A percentile compares a stretch with the other conserved stretches of the same genome.
Evolutionary conservation across 2,113 vertebrate genomes (phyloP).

Genomic region (Antennarius striatus): DNA sequence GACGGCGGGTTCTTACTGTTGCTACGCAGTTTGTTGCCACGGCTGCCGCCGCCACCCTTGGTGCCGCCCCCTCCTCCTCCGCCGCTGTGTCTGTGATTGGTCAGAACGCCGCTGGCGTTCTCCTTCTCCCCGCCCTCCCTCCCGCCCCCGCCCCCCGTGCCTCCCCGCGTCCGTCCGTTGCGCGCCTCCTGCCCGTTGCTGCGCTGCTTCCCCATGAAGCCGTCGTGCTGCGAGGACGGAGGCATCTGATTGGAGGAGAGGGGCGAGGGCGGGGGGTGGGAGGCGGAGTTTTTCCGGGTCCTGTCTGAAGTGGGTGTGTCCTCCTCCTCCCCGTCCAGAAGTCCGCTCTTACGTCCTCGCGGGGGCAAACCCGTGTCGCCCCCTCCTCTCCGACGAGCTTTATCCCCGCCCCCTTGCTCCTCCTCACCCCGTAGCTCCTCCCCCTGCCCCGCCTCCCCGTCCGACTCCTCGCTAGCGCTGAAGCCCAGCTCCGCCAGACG

Average conservation of each 20-base stretch:
- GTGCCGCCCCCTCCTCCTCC: constrained; percentile 53
- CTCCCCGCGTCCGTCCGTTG: constrained; percentile 75
- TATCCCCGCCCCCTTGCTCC: constrained; percentile 54
- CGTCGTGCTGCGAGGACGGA: constrained; percentile 55
- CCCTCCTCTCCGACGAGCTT: constrained; percentile 54
- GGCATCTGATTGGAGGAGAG: constrained; percentile 79
- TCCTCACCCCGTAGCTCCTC: constrained; percentile 74
- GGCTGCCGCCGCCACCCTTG: constrained; percentile 55
- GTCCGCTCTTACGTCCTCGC: constrained; percentile 57
- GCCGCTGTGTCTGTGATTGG: constrained; percentile 75
- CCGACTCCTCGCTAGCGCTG: constrained; percentile 84
- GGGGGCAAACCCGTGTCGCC: constrained; percentile 48
- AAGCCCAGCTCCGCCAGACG: constrained; percentile 82
- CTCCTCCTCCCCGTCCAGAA: constrained; percentile 70
- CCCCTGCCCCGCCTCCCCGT: constrained; percentile 62
- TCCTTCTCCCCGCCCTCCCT: constrained; percentile 75
- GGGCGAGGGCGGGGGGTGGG: constrained; percentile 73
- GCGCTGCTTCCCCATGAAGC: constrained; percentile 67
- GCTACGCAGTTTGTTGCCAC: constrained; percentile 71
- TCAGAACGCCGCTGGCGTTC: constrained; percentile 58
- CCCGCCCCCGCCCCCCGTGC: constrained; percentile 27
- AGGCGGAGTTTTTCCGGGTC: constrained; percentile 64
- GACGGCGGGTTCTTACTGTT: constrained; percentile 57
- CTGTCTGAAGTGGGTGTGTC: constrained; percentile 51
- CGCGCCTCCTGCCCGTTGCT: constrained; percentile 79